Evolutionary conservation across 2,888 invertebrate genomes (phyloP).

Genomic region (Drosophila greeni): DNA sequence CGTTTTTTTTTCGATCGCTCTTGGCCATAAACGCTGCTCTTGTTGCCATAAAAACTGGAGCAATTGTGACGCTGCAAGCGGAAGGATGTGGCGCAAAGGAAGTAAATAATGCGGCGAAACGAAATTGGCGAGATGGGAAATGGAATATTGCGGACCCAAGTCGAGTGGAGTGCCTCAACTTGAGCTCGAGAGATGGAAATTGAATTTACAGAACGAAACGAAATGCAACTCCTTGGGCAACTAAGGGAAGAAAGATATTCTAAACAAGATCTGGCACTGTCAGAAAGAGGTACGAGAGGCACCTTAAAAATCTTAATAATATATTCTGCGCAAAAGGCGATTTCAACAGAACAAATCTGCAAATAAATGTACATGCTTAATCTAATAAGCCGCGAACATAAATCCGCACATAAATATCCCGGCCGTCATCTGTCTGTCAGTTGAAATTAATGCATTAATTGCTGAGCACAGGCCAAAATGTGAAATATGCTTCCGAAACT

Average conservation of each 20-base stretch:
- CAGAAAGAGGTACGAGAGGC: not conserved
- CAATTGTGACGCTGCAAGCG: slow-evolving; percentile 40
- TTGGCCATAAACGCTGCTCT: slow-evolving; percentile 62
- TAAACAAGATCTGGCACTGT: slow-evolving; percentile 6
- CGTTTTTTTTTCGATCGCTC: slow-evolving; percentile 55
- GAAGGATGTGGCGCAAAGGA: slow-evolving; percentile 43
- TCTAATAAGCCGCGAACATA: slow-evolving; percentile 44
- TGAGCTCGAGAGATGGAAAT: slow-evolving; percentile 28
- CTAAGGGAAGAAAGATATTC: not conserved
- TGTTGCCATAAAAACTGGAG: slow-evolving; percentile 56
- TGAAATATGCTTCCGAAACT: slow-evolving; percentile 8
- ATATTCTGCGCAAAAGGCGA: not conserved
- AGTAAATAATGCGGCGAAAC: slow-evolving; percentile 38
- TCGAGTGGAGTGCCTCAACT: too few relatives aligned
- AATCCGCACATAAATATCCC: slow-evolving; percentile 45
- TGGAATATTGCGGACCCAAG: slow-evolving; percentile 30
- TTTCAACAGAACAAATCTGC: slow-evolving; percentile 13
- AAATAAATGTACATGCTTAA: slow-evolving; percentile 33
- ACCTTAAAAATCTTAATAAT: not conserved
- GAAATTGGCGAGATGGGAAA: slow-evolving; percentile 38
- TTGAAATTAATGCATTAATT: slow-evolving; percentile 56
- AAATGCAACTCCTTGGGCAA: slow-evolving; percentile 11
- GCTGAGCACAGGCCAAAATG: slow-evolving; percentile 36
- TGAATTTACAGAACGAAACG: slow-evolving; percentile 22
- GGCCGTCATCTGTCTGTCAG: slow-evolving; percentile 55